phyloP scores from a whole-genome alignment of 2,113 vertebrate species.

The Neotragus moschatus region DNA sequence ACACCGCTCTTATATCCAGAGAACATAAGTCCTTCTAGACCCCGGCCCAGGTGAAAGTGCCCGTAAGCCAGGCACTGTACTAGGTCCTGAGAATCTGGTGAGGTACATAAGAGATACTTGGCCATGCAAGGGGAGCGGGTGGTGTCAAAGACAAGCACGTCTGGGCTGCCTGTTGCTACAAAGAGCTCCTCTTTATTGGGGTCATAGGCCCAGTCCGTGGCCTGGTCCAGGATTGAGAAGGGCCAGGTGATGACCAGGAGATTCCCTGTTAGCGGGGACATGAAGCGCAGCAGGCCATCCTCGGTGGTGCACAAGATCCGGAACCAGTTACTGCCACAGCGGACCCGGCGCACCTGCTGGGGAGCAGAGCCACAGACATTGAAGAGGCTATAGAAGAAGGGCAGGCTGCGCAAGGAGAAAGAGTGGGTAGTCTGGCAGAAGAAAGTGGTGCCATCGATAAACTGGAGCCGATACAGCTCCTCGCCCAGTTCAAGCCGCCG shows the following conservation, averaged over 20 bases:
- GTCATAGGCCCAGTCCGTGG: slow-evolving; percentile 75
- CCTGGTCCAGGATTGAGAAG: slow-evolving; percentile 64
- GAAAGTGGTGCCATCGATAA: slow-evolving; percentile 57
- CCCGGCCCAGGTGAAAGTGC: slow-evolving; percentile 42
- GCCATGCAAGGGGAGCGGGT: slow-evolving; percentile 70
- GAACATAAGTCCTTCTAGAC: slow-evolving; percentile 68
- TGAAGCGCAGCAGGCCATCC: slow-evolving; percentile 70
- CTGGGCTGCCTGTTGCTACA: slow-evolving; percentile 67
- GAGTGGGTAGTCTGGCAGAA: slow-evolving; percentile 66
- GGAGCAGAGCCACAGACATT: slow-evolving; percentile 58
- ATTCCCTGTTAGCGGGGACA: slow-evolving; percentile 73
- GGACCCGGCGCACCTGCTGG: slow-evolving; percentile 54
- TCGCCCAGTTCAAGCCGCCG: slow-evolving; percentile 63
- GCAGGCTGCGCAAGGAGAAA: slow-evolving; percentile 66
- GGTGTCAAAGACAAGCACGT: slow-evolving; percentile 76
- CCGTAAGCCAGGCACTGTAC: slow-evolving; percentile 75
- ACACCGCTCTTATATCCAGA: slow-evolving; percentile 72
- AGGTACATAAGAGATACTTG: slow-evolving; percentile 70
- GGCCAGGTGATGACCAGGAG: slow-evolving; percentile 77
- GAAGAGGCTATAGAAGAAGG: slow-evolving; percentile 75
- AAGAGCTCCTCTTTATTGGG: slow-evolving; percentile 73
- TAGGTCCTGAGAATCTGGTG: slow-evolving; percentile 43
- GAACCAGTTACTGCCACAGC: slow-evolving; percentile 37
- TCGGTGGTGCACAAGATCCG: slow-evolving; percentile 68
- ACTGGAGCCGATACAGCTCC: slow-evolving; percentile 51